Percentiles rank a stretch among this genome's conserved stretches.
These are phyloP conservation scores for Dreissena polymorpha DNA, from an alignment of 1,140 invertebrate species.

Conservation along the genomic window DNA sequence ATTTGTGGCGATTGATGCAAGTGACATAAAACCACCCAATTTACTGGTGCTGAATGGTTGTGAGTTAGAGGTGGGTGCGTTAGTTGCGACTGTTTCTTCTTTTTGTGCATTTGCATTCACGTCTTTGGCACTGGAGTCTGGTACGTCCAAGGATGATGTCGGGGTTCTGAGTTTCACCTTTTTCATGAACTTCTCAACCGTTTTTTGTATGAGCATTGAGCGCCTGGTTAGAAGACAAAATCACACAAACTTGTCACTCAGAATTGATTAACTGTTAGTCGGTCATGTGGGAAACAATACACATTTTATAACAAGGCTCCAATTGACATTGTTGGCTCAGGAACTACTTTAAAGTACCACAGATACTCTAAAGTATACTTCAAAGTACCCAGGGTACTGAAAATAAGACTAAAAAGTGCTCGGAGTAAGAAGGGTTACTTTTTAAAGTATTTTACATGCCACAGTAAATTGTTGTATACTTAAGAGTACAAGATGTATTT, in stretches of 20 bases:
- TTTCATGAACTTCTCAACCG: constrained; percentile 25
- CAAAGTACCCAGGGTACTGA: no score
- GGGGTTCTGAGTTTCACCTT: background rate
- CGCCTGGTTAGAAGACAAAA: constrained; percentile 27
- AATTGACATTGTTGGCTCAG: no score
- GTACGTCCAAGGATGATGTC: constrained; percentile 13
- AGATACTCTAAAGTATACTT: no score
- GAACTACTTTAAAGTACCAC: no score
- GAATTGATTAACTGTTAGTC: constrained; percentile 12
- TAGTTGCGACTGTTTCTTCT: background rate
- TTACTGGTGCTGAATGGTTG: constrained; percentile 3
- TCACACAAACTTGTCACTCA: background rate
- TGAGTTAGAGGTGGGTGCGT: background rate
- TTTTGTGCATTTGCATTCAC: background rate
- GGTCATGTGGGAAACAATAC: constrained; percentile 28
- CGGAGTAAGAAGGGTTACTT: no score
- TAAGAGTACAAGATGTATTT: no score
- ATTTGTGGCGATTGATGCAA: background rate
- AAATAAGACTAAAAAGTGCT: no score
- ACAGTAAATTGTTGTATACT: no score
- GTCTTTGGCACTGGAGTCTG: constrained; percentile 1
- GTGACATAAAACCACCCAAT: background rate
- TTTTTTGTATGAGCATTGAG: constrained; percentile 43
- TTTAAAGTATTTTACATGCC: no score
- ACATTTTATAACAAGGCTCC: constrained; percentile 17